Conservation (phyloP, 2,888 invertebrate species). For the Pasiphila rectangulata region DNA sequence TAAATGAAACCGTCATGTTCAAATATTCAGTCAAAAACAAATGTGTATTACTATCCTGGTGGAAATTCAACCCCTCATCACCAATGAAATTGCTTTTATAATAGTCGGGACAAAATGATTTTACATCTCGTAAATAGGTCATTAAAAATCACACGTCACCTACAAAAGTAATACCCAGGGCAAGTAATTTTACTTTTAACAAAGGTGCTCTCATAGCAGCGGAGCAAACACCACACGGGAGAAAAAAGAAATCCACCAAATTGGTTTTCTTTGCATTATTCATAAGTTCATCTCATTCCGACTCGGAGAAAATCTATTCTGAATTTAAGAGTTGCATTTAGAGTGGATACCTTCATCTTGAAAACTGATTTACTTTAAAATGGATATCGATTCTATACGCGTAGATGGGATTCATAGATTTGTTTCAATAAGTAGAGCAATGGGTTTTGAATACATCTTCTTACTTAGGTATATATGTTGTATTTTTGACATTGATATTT, state of each 20-base stretch:
- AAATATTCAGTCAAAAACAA: no score
- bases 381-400: constrained; percentile 4
- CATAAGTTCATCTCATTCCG: constrained; percentile 35
- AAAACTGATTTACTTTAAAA: constrained; percentile 22
- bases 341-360: constrained; percentile 27
- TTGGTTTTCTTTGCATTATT: constrained; percentile 33
- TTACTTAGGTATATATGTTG: no score
- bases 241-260: constrained; percentile 33
- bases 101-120: no score
- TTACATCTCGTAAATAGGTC: constrained; percentile 1
- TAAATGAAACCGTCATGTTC: no score
- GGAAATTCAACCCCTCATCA: no score
- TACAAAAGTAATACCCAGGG: background rate
- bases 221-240: constrained; percentile 28
- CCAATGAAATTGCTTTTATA: no score
- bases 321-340: constrained; percentile 33
- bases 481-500: no score
- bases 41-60: no score
- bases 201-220: constrained; percentile 30
- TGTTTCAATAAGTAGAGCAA: no score
- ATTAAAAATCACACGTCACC: constrained; percentile 4
- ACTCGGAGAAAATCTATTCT: constrained; percentile 30
- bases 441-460: no score
- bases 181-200: constrained; percentile 18
- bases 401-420: background rate